Base-by-base conservation (phyloP, 1,140 invertebrate species). In the Eciton burchellii region DNA sequence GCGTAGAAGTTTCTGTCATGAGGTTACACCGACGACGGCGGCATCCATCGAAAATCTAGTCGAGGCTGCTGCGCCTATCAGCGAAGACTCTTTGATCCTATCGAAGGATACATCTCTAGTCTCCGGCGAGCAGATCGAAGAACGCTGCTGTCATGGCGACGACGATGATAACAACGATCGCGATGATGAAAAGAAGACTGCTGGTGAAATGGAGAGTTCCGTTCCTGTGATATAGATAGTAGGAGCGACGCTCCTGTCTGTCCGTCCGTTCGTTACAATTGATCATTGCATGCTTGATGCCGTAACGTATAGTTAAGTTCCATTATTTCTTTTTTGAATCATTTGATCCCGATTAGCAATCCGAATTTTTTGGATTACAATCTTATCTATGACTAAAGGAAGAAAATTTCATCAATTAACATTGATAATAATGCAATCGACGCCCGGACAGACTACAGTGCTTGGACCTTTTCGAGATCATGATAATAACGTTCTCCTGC, bases 21-120 rank as follows among this genome's bases (percentile, higher is more conserved):
- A 93, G 9, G 91, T 6, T 35, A 6, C 91, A 41, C 88, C 92
- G 21, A 90, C 90, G 3, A 89, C 83, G 11, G 94, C 94, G 9
- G 90, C 93, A 12, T 95, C 94, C 76, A 92, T 94, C 4, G 95
- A 95, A 79, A 94, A 95, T 89, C 91, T 95, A 52, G 95, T 95
- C n/a, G 95, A 95, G 83, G 94, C 94, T 12, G 95, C 94, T 5
- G 94, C 94, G 19, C 95, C 95, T 0, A 95, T 95, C 54, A 94
- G 94, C 65, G 93, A 94, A 84, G 95, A 95, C 73, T 94, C 94
- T 5, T 85, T 94, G 66, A 92, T 94, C 63, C 84, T 94, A 35
- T 84, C 89, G 29, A 93, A 93, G 84, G 89, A 91, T 81, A 63
- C 88, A 83, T 87, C 89, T 92, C 91, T 93, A 92, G 92, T 92